phyloP scores from a whole-genome alignment of 1,140 invertebrate genomes.

The Conopomorpha cramerella region DNA sequence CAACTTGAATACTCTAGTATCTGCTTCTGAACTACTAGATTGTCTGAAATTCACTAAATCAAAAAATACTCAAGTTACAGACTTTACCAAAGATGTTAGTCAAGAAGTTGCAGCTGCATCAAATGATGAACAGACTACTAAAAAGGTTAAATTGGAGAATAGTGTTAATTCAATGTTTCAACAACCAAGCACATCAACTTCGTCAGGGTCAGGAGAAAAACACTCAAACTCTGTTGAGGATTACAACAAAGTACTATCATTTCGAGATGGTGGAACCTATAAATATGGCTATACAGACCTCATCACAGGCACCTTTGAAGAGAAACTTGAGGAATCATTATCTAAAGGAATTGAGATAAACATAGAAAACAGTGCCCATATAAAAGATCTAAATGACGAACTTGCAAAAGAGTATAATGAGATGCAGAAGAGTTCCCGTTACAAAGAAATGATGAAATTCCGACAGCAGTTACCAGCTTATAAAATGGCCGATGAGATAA shows the following conservation, averaged over 20 bases:
- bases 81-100: no score
- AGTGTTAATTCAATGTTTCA: no score
- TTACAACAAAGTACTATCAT: no score
- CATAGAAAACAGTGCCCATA: slow-evolving; percentile 10
- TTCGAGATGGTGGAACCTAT: slow-evolving; percentile 15
- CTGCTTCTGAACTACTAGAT: no score
- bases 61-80: no score
- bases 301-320: slow-evolving; percentile 41
- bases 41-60: no score
- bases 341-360: slow-evolving; percentile 22
- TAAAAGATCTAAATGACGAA: slow-evolving; percentile 13
- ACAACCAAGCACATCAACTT: no score
- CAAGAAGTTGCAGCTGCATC: background rate
- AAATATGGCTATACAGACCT: slow-evolving; percentile 51
- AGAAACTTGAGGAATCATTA: slow-evolving; percentile 36
- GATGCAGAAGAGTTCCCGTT: slow-evolving; percentile 47
- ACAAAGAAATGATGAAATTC: slow-evolving; percentile 61
- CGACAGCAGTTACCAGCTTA: slow-evolving; percentile 68
- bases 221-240: no score
- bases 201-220: slow-evolving; percentile 7
- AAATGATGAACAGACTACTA: background rate
- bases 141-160: background rate
- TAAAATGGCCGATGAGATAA: slow-evolving; percentile 61
- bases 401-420: slow-evolving; percentile 31
- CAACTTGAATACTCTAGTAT: no score